phyloP scores from a whole-genome alignment of 2,113 vertebrate species.

The Pterocles gutturalis region DNA sequence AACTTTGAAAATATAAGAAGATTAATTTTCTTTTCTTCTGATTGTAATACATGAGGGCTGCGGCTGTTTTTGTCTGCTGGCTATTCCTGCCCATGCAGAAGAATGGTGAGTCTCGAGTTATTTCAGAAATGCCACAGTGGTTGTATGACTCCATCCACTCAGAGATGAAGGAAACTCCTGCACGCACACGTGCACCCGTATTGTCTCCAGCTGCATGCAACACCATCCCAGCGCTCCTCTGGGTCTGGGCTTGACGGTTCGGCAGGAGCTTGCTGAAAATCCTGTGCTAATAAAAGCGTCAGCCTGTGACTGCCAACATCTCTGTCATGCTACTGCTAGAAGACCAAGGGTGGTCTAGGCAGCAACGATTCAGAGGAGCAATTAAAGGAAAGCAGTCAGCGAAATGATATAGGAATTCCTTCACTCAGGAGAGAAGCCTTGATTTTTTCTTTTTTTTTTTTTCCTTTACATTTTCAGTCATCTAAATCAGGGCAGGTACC shows the following conservation, averaged over 20 bases:
- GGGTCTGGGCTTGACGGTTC: not conserved
- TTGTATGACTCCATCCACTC: not conserved
- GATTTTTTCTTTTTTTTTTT: not conserved
- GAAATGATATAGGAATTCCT: not conserved
- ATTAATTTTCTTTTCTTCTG: not conserved
- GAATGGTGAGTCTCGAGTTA: not conserved
- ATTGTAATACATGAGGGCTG: not conserved
- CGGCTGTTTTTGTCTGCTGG: not conserved
- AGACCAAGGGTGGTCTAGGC: not conserved
- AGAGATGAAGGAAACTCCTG: not conserved
- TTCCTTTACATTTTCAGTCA: not conserved
- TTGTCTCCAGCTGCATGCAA: not conserved
- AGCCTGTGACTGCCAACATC: not conserved
- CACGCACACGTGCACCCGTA: not conserved
- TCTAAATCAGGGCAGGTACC: not conserved
- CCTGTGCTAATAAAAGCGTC: not conserved
- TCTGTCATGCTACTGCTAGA: not conserved
- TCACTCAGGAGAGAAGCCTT: not conserved
- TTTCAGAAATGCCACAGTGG: not conserved
- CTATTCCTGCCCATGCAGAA: not conserved
- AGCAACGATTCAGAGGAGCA: not conserved
- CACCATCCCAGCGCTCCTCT: not conserved
- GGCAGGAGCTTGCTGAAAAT: not conserved
- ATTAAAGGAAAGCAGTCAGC: not conserved
- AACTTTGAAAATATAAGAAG: not conserved